These are phyloP conservation scores for Pelecanus crispus DNA, from an alignment of 2,113 vertebrate genomes.

Conservation along the genomic window DNA sequence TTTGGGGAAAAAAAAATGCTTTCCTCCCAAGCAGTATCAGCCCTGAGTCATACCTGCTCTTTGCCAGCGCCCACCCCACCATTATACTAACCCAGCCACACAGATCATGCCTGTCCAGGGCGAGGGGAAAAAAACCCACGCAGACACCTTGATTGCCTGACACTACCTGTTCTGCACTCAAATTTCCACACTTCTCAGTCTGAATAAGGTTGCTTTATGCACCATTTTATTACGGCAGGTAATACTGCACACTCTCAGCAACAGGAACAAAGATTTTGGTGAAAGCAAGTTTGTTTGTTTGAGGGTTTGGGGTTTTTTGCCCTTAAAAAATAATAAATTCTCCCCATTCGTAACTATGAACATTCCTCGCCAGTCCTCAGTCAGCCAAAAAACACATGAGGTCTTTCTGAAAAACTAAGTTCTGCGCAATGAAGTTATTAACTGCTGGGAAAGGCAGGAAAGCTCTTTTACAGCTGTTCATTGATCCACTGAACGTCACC, in stretches of 20 bases:
- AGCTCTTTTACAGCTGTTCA: constrained; percentile 32
- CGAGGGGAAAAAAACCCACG: background rate
- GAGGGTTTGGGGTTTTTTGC: background rate
- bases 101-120: background rate
- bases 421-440: constrained; percentile 22
- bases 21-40: background rate
- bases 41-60: background rate
- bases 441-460: constrained; percentile 32
- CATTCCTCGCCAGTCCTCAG: background rate
- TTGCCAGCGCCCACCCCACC: background rate
- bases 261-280: background rate
- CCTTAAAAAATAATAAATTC: background rate
- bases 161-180: background rate
- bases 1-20: background rate
- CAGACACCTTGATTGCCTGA: background rate
- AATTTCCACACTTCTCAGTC: background rate
- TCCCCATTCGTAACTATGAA: background rate
- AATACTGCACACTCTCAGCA: background rate
- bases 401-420: constrained; percentile 6
- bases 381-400: constrained; percentile 42
- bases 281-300: constrained; percentile 3
- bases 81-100: background rate
- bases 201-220: background rate
- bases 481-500: background rate
- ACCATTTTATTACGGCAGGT: background rate